Base-by-base conservation (phyloP, 2,888 invertebrate species). In the Euplagia quadripunctaria region DNA sequence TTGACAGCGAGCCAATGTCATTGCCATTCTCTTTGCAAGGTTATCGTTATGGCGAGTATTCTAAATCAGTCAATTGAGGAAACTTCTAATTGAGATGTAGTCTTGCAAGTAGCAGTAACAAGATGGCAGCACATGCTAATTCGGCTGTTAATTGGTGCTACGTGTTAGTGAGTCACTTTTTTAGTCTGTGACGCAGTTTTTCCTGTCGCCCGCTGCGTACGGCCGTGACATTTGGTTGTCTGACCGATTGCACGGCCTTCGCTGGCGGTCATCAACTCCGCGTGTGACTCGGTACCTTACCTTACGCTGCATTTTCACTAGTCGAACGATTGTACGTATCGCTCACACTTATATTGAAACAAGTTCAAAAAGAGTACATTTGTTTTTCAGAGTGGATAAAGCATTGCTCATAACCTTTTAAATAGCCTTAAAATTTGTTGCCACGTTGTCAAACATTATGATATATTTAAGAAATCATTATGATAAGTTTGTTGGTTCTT, bases 171-270 rank as follows among this genome's bases (percentile, higher is more conserved):
- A 94, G 88, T 94, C 94, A 94, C 92, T 90, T 94, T 93, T 79
- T 93, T 93, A 88, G 88, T 92, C 89, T 91, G 91, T 94, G 94
- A 94, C 95, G 94, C 89, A 88, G 91, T 89, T 93, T 90, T 90
- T 90, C 92, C 93, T 91, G 94, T 92, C 92, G 89, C 90, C 85
- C 85, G 87, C 84, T 83, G 89, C 88, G 93, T 89, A 89, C 91
- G 94, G 84, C 95, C 95, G 87, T 96, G 95, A 96, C 95, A 96
- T 96, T 96, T 96, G 92, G 88, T 88, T 92, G 94, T 91, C 92
- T 95, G 95, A 95, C 95, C 95, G 95, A 96, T 95, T 95, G 95
- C 86, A 85, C 93, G 94, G 94, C 95, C 95, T 96, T 95, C 95
- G 91, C 85, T 85, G 89, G 93, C 95, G 95, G 95, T 96, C 95